Base-by-base conservation (phyloP, 1,140 invertebrate species). In the Pseudomyrmex gracilis region DNA sequence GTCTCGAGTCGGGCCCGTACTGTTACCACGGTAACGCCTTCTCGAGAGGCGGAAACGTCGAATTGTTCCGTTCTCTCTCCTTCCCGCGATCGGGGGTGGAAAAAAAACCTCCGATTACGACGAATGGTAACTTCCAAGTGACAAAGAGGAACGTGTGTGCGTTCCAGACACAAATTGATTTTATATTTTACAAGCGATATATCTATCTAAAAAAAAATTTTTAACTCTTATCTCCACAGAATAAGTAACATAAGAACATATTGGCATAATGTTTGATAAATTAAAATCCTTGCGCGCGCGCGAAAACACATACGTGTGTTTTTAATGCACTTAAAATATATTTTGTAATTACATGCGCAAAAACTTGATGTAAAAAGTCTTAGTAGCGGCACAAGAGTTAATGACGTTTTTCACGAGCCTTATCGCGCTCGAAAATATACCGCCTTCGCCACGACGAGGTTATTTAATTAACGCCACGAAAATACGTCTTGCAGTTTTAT, bases 1-100 rank as follows among this genome's bases (percentile, higher is more conserved):
- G 88, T 93, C 91, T 85, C 85, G 73, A 80, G 85, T 84, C 83
- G 71, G 70, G 84, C 82, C 80, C 88, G 88, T 87, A 73, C 85
- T 87, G 90, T 92, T 92, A 89, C 90, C 90, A 91, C 71, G 91
- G 90, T 90, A 90, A 92, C 90, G 84, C 83, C 89, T 90, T 64
- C 73, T 82, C 83, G 76, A 82, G 74, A 87, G 51, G 66, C 76
- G 53, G 67, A 71, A 87, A 87, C 86, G 60, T 85, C 73, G 67
- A 57, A 83, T 77, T 70, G 85, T 60, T 64, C 34, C 80, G 74
- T 22, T 34, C 12, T n/a, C 60, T 64, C 58, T 60, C n/a, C 45
- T 13, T 51, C 68, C 57, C 70, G n/a, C 15, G 64, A 60, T 67
- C 43, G 20, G 60, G 34, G 60, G n/a, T n/a, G n/a, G n/a, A n/a